Percentiles rank a stretch among this genome's conserved stretches.
Conservation (phyloP, 2,113 vertebrate species). For the Pelecanoides urinatrix region DNA sequence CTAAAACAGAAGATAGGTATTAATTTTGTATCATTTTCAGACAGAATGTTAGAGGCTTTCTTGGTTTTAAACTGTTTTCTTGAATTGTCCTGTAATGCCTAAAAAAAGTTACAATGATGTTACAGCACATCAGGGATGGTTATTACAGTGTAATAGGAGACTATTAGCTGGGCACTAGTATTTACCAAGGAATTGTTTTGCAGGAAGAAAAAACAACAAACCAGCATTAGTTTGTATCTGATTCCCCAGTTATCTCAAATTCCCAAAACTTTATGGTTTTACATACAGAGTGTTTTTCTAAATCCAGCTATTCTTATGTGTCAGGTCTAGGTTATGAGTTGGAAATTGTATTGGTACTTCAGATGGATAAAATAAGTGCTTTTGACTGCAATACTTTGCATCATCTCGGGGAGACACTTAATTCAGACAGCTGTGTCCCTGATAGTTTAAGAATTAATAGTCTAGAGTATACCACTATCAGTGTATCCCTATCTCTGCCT, state of each 20-base stretch:
- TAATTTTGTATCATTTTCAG: neutral
- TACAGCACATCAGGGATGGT: neutral
- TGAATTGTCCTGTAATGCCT: neutral
- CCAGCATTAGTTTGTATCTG: neutral
- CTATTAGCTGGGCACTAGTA: neutral
- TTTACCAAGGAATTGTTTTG: neutral
- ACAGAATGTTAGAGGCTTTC: neutral
- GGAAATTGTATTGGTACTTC: neutral
- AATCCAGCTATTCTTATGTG: neutral
- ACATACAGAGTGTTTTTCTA: neutral
- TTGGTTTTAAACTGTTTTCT: neutral
- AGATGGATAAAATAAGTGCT: neutral
- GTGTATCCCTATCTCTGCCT: neutral
- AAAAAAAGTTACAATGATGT: neutral
- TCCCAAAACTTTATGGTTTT: neutral
- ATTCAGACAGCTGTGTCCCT: neutral
- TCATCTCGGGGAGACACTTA: neutral
- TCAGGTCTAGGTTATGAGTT: neutral
- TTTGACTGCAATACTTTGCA: neutral
- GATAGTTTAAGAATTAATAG: neutral
- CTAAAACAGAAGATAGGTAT: neutral
- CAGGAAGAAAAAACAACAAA: neutral
- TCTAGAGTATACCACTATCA: neutral
- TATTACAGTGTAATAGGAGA: neutral
- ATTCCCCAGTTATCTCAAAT: neutral